These are phyloP conservation scores for Coelogynopora nodosa DNA, from an alignment of 2,888 invertebrate genomes.

Conservation along the genomic window DNA sequence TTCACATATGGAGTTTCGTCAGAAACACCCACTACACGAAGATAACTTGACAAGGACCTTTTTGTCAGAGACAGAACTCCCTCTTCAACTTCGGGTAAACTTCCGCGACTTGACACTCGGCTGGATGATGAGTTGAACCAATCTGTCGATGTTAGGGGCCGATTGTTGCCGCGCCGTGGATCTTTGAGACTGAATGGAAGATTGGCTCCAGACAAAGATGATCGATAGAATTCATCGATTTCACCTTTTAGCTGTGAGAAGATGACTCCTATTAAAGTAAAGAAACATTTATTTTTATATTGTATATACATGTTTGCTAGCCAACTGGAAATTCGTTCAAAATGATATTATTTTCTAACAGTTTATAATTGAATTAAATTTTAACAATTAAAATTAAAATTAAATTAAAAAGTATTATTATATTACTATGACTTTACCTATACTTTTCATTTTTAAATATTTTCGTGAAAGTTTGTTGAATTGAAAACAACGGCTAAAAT, in stretches of 20 bases:
- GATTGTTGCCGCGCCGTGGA: conserved; percentile 50
- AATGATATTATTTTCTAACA: too few relatives aligned
- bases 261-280: not conserved
- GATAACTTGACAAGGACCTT: not conserved
- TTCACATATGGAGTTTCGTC: not conserved
- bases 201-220: conserved; percentile 55
- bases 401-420: too few relatives aligned
- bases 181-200: conserved; percentile 54
- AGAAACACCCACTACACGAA: not conserved
- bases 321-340: too few relatives aligned
- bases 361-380: too few relatives aligned
- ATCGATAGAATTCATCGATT: conserved; percentile 53
- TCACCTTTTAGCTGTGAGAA: conserved; percentile 47
- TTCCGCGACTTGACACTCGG: too few relatives aligned
- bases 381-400: too few relatives aligned
- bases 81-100: not conserved
- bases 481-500: too few relatives aligned
- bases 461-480: too few relatives aligned
- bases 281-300: too few relatives aligned
- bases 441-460: too few relatives aligned
- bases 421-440: too few relatives aligned
- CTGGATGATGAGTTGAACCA: not conserved
- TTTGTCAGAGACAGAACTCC: not conserved
- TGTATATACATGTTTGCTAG: too few relatives aligned
- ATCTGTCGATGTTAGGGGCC: not conserved